These are phyloP conservation scores for Percopsis omiscomaycus DNA, from an alignment of 2,797 vertebrate species.

Conservation along the genomic window DNA sequence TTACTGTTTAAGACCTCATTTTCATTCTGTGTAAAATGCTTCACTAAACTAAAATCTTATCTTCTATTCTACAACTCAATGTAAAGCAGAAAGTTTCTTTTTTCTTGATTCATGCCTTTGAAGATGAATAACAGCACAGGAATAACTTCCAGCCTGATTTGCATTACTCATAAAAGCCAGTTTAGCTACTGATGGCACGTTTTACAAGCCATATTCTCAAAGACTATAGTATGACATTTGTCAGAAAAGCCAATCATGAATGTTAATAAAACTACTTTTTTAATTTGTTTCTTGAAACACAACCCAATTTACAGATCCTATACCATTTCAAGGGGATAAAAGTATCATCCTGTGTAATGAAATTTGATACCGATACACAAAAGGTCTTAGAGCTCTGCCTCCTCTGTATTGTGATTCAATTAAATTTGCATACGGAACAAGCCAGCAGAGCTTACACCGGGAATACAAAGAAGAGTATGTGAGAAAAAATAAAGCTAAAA, in stretches of 20 bases:
- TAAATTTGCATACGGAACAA: constrained; percentile 55
- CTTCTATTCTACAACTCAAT: constrained; percentile 9
- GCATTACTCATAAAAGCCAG: background rate
- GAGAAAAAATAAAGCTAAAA: constrained; percentile 26
- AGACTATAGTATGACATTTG: background rate
- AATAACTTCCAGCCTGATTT: background rate
- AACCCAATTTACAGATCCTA: constrained; percentile 18
- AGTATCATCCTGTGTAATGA: constrained; percentile 42
- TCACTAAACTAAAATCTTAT: background rate
- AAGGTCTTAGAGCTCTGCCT: constrained; percentile 48
- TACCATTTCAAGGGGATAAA: constrained; percentile 35
- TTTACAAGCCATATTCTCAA: constrained; percentile 19
- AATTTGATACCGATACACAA: constrained; percentile 57
- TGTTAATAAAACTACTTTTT: constrained; percentile 25
- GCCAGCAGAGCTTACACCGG: constrained; percentile 38
- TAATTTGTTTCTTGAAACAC: constrained; percentile 11
- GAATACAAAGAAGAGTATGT: constrained; percentile 35
- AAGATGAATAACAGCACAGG: background rate
- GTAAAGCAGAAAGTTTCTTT: background rate
- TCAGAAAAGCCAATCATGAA: constrained; percentile 6
- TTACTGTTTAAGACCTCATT: background rate
- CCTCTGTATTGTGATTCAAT: constrained; percentile 62
- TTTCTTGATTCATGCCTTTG: background rate
- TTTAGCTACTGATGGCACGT: background rate
- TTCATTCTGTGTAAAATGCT: constrained; percentile 11